These are phyloP conservation scores for Pseudopipra pipra DNA, from an alignment of 2,113 vertebrate genomes.

Conservation along the genomic window DNA sequence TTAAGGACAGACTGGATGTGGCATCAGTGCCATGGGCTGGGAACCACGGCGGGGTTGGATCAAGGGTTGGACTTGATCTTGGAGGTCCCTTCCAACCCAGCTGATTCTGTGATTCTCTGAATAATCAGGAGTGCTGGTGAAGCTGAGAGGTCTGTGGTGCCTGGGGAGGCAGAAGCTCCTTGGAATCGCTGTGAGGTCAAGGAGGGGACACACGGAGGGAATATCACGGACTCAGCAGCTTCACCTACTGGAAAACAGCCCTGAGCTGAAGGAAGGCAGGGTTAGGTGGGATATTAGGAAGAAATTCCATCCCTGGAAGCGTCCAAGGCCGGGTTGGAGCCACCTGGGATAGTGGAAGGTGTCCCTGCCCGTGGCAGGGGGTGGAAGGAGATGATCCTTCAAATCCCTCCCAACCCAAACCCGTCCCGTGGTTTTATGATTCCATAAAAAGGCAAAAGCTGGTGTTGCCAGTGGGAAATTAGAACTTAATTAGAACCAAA, in stretches of 20 bases:
- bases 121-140: neutral
- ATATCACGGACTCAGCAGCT: neutral
- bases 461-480: neutral
- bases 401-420: neutral
- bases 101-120: no score
- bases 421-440: neutral
- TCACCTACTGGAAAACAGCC: neutral
- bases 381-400: neutral
- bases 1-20: no score
- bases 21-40: no score
- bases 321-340: neutral
- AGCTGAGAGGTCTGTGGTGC: neutral
- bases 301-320: neutral
- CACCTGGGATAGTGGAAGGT: neutral
- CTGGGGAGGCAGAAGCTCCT: neutral
- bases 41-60: no score
- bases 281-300: neutral
- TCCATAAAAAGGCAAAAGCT: neutral
- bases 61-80: no score
- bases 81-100: no score
- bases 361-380: neutral
- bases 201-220: fast-evolving
- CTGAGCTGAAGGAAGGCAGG: neutral
- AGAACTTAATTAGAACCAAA: neutral
- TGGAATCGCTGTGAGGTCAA: neutral